Percentiles rank a stretch among this genome's conserved stretches.
phyloP scores from a whole-genome alignment of 2,888 invertebrate genomes.

The Lissocephala sabroskyi region DNA sequence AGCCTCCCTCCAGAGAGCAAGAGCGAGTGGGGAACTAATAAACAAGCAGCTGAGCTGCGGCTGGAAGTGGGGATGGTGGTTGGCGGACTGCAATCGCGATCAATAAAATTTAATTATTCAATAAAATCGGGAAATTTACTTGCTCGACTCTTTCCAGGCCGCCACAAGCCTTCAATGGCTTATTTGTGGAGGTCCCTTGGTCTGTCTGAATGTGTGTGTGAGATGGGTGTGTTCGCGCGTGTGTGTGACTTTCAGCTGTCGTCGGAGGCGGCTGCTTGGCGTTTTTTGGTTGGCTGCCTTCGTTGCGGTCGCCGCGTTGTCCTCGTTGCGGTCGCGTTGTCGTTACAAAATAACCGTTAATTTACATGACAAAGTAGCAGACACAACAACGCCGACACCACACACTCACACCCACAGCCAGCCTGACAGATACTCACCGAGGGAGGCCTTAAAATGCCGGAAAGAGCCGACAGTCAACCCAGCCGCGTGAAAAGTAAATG shows the following conservation, averaged over 20 bases:
- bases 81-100: slow-evolving; percentile 38
- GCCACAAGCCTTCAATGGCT: slow-evolving; percentile 37
- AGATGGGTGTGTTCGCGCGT: slow-evolving; percentile 18
- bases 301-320: slow-evolving; percentile 6
- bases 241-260: slow-evolving; percentile 34
- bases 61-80: neutral
- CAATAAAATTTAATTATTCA: slow-evolving; percentile 68
- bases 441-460: neutral
- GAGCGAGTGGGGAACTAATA: too few relatives aligned
- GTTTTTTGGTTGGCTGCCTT: slow-evolving; percentile 2
- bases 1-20: too few relatives aligned
- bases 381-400: slow-evolving; percentile 7
- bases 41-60: too few relatives aligned
- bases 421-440: slow-evolving; percentile 1
- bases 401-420: slow-evolving; percentile 6
- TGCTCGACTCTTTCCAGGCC: slow-evolving; percentile 23
- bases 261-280: slow-evolving; percentile 7
- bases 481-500: slow-evolving; percentile 22
- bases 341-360: slow-evolving; percentile 48
- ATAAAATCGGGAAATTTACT: slow-evolving; percentile 46
- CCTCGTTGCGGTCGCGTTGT: slow-evolving; percentile 27
- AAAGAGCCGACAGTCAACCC: slow-evolving; percentile 1
- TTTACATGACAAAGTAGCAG: slow-evolving; percentile 60
- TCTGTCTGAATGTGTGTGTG: too few relatives aligned
- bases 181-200: too few relatives aligned